These are phyloP conservation scores for Ditula angustiorana DNA, from an alignment of 2,888 invertebrate genomes.

Conservation along the genomic window DNA sequence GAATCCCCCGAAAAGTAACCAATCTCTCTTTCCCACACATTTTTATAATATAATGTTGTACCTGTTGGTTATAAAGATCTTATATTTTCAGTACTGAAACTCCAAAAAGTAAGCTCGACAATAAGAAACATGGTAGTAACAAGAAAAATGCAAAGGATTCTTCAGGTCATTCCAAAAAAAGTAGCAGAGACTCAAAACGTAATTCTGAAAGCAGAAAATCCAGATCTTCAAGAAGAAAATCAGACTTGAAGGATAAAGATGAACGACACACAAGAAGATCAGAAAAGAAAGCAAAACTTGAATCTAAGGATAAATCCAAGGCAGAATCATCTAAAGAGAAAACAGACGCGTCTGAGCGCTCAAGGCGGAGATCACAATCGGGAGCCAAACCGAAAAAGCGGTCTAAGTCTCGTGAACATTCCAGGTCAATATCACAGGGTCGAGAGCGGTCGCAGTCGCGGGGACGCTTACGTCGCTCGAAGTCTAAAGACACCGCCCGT, in stretches of 20 bases:
- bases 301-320: slow-evolving; percentile 62
- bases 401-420: slow-evolving; percentile 60
- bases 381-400: slow-evolving; percentile 60
- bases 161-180: slow-evolving; percentile 61
- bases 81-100: slow-evolving; percentile 42
- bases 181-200: slow-evolving; percentile 65
- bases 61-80: background rate
- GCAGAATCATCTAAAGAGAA: slow-evolving; percentile 61
- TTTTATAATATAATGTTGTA: slow-evolving; percentile 5
- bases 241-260: slow-evolving; percentile 64
- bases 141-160: slow-evolving; percentile 60
- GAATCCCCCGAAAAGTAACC: slow-evolving; percentile 57
- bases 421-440: slow-evolving; percentile 62
- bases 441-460: slow-evolving; percentile 56
- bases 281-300: slow-evolving; percentile 60
- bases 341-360: slow-evolving; percentile 59
- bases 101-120: slow-evolving; percentile 51
- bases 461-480: slow-evolving; percentile 54
- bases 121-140: slow-evolving; percentile 50
- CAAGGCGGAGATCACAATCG: slow-evolving; percentile 64
- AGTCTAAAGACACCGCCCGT: slow-evolving; percentile 50
- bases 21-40: slow-evolving; percentile 5
- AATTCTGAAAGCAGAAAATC: slow-evolving; percentile 68
- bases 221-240: slow-evolving; percentile 65
- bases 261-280: slow-evolving; percentile 64